phyloP scores from a whole-genome alignment of 2,113 vertebrate genomes.

The Phylloscopus trochiloides region DNA sequence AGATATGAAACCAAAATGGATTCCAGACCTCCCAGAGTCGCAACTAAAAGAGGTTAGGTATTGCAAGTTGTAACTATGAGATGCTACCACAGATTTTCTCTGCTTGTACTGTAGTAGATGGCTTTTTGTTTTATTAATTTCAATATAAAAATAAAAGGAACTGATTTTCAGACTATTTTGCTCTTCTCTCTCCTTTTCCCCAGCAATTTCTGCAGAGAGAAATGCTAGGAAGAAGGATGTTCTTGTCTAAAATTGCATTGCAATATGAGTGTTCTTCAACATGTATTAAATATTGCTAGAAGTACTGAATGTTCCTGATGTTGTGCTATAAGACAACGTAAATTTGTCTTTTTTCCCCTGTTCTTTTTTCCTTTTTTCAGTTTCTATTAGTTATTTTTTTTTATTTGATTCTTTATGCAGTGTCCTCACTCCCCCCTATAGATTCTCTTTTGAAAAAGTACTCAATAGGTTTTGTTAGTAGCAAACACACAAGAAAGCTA shows the following conservation, averaged over 20 bases:
- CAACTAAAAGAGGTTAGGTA: not conserved
- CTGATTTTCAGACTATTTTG: not conserved
- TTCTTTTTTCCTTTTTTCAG: not conserved
- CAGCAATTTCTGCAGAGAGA: not conserved
- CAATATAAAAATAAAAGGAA: not conserved
- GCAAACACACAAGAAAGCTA: not conserved
- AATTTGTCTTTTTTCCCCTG: not conserved
- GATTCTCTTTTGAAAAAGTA: not conserved
- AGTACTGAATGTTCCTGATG: not conserved
- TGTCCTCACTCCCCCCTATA: accelerated
- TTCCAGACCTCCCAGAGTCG: not conserved
- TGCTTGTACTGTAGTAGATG: not conserved
- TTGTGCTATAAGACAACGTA: not conserved
- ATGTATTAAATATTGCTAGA: not conserved
- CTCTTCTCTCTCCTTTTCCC: not conserved
- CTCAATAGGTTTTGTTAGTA: not conserved
- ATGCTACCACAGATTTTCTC: not conserved
- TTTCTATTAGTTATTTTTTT: not conserved
- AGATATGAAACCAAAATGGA: not conserved
- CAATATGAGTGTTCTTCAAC: not conserved
- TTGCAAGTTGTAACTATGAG: not conserved
- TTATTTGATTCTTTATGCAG: not conserved
- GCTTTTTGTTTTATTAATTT: not conserved
- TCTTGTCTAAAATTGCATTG: not conserved
- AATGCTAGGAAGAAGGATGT: not conserved